Percentiles rank a stretch among this genome's conserved stretches.
Conservation (phyloP, 2,888 invertebrate species). For the Tetragnatha montana region DNA sequence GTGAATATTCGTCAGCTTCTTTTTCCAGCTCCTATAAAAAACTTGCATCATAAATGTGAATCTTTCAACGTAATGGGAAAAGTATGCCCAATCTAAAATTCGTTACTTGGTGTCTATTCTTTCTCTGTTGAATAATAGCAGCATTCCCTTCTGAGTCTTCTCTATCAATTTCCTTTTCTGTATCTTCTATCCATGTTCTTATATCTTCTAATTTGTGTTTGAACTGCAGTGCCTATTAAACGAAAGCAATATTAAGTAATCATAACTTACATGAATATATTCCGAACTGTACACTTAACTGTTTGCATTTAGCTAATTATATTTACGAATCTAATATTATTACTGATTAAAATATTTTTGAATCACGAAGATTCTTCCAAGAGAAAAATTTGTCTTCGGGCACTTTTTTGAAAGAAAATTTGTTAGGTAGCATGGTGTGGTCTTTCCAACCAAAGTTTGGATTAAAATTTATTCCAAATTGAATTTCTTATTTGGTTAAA, state of each 20-base stretch:
- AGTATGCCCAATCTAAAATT: background rate
- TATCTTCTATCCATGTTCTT: constrained; percentile 93
- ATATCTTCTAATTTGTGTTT: constrained; percentile 93
- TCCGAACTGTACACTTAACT: no score
- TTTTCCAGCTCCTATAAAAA: constrained; percentile 82
- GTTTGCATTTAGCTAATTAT: no score
- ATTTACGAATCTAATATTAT: no score
- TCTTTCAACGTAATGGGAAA: background rate
- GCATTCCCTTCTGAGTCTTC: constrained; percentile 91
- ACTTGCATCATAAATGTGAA: background rate
- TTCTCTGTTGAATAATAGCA: constrained; percentile 86
- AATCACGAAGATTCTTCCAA: no score
- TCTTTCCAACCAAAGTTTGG: no score
- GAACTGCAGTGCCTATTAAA: constrained; percentile 83
- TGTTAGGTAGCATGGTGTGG: no score
- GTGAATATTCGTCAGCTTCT: constrained; percentile 87
- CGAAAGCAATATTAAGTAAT: background rate
- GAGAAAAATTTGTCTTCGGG: no score
- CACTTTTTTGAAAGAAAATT: no score
- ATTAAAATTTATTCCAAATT: no score
- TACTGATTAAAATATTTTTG: no score
- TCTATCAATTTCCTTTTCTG: constrained; percentile 85
- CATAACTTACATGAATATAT: no score
- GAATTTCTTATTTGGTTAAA: no score
- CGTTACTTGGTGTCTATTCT: constrained; percentile 78